phyloP scores from a whole-genome alignment of 2,888 invertebrate species.

The Lasioglossum leucozonium region DNA sequence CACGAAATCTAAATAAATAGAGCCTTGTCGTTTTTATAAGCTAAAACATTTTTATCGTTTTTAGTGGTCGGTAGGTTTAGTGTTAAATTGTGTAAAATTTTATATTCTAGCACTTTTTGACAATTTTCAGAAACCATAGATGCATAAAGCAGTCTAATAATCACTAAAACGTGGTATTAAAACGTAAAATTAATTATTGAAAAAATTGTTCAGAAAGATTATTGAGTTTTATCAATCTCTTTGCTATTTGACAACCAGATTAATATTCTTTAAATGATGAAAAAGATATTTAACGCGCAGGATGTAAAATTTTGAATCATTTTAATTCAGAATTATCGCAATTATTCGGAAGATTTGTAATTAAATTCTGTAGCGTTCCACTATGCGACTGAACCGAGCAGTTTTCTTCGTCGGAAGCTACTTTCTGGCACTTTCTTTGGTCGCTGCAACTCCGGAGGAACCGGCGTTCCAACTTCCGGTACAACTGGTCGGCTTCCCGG shows the following conservation, averaged over 20 bases:
- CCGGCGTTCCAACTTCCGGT: constrained; percentile 91
- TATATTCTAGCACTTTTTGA: too few species aligned
- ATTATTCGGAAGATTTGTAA: not conserved
- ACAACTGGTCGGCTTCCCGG: constrained; percentile 93
- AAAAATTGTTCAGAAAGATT: not conserved
- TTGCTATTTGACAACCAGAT: not conserved
- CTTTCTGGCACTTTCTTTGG: constrained; percentile 74
- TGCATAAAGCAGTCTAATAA: too few species aligned
- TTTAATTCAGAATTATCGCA: not conserved
- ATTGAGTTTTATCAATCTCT: not conserved
- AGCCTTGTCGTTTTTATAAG: too few species aligned
- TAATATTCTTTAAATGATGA: not conserved
- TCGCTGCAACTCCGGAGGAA: constrained; percentile 83
- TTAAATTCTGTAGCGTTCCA: constrained; percentile 27
- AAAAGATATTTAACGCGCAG: not conserved
- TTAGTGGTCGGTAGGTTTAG: too few species aligned
- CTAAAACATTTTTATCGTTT: too few species aligned
- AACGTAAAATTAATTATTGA: not conserved
- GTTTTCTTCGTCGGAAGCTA: constrained; percentile 74
- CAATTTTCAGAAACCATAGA: too few species aligned
- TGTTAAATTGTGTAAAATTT: too few species aligned
- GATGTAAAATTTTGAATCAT: not conserved
- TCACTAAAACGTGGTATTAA: not conserved
- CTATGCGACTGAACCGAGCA: constrained; percentile 78
- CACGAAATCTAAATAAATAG: too few species aligned